Conservation (phyloP, 2,888 invertebrate species). For the Oeneis ivallda region DNA sequence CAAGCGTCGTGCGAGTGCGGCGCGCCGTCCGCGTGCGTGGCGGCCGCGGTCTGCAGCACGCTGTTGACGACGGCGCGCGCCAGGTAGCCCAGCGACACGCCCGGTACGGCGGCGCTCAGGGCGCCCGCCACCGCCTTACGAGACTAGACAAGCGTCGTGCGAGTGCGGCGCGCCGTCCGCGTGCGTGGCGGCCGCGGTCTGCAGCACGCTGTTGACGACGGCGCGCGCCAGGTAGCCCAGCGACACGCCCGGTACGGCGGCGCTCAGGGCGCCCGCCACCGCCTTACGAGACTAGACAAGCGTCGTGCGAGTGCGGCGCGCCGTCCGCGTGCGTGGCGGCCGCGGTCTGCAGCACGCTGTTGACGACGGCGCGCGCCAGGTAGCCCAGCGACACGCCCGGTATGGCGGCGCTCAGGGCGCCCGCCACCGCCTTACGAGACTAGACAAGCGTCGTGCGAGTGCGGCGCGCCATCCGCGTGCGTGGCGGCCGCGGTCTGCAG, state of each 20-base stretch:
- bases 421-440: too few relatives aligned
- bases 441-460: too few relatives aligned
- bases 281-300: slow-evolving; percentile 74
- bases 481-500: too few relatives aligned
- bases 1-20: slow-evolving; percentile 67
- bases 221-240: too few relatives aligned
- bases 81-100: slow-evolving; percentile 93
- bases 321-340: slow-evolving; percentile 77
- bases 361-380: slow-evolving; percentile 95
- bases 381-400: slow-evolving; percentile 93
- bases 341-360: slow-evolving; percentile 92
- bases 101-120: slow-evolving; percentile 89
- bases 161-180: too few relatives aligned
- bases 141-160: too few relatives aligned
- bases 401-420: slow-evolving; percentile 86
- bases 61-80: slow-evolving; percentile 96
- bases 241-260: too few relatives aligned
- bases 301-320: slow-evolving; percentile 62
- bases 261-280: too few relatives aligned
- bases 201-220: too few relatives aligned
- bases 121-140: slow-evolving; percentile 53
- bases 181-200: too few relatives aligned
- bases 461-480: too few relatives aligned
- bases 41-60: slow-evolving; percentile 89
- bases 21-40: slow-evolving; percentile 72